A percentile compares a stretch with the other conserved stretches of the same genome.
phyloP scores from a whole-genome alignment of 2,113 vertebrate species.

The Verasper variegatus region DNA sequence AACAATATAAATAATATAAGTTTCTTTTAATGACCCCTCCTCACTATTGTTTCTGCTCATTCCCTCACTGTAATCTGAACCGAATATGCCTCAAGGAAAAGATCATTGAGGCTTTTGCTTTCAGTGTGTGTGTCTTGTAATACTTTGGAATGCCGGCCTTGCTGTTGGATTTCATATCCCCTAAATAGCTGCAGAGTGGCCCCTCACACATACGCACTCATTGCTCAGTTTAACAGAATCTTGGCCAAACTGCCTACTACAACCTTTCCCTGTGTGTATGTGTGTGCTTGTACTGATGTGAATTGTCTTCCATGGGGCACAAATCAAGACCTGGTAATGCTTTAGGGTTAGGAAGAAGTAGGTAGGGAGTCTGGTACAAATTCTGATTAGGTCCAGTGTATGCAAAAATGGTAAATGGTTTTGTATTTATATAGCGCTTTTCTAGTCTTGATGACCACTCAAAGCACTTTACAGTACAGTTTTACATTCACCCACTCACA shows the following conservation, averaged over 20 bases:
- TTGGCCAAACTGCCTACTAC: conserved; percentile 44
- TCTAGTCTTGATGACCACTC: too few species aligned
- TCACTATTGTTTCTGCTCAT: conserved; percentile 7
- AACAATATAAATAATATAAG: background rate
- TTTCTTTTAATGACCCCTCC: conserved; percentile 7
- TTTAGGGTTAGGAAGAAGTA: too few species aligned
- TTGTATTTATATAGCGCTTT: too few species aligned
- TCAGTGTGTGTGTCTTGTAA: conserved; percentile 1
- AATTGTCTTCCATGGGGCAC: too few species aligned
- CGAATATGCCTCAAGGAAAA: conserved; percentile 19
- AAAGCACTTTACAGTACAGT: too few species aligned
- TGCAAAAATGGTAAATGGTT: too few species aligned
- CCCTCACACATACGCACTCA: conserved; percentile 31
- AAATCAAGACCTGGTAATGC: too few species aligned
- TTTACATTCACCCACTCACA: too few species aligned
- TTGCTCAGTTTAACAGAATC: conserved; percentile 21
- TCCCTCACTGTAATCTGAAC: conserved; percentile 22
- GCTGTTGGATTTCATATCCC: conserved; percentile 49
- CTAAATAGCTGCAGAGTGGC: conserved; percentile 32
- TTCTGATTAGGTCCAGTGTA: too few species aligned
- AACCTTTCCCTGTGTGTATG: conserved; percentile 33
- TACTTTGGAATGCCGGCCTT: conserved; percentile 54
- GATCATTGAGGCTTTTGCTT: conserved; percentile 9
- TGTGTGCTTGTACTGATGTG: background rate
- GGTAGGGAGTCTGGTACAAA: too few species aligned